phyloP scores from a whole-genome alignment of 2,113 vertebrate species.

The Ramphastos sulfuratus region DNA sequence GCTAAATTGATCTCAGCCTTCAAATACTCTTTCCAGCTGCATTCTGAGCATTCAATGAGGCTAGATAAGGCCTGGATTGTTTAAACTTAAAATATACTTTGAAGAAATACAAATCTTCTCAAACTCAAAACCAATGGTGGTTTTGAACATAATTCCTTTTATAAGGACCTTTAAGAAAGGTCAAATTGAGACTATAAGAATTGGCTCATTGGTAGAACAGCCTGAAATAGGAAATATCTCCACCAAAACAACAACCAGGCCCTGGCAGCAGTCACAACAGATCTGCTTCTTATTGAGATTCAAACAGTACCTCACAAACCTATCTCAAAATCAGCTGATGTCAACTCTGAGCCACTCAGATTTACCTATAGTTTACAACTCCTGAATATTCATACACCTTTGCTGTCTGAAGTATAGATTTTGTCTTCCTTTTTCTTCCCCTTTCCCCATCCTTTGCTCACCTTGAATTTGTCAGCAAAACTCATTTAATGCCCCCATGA shows the following conservation, averaged over 20 bases:
- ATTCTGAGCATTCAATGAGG: neutral
- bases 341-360: neutral
- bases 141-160: neutral
- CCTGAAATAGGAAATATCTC: neutral
- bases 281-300: neutral
- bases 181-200: neutral
- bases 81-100: neutral
- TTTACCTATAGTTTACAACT: neutral
- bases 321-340: rapidly evolving
- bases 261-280: neutral
- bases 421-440: neutral
- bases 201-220: neutral
- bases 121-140: neutral
- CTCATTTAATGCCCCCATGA: neutral
- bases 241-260: neutral
- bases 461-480: neutral
- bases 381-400: neutral
- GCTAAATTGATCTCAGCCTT: neutral
- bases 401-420: neutral
- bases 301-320: neutral
- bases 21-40: neutral
- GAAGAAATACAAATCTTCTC: neutral
- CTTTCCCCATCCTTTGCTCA: neutral
- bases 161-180: neutral
- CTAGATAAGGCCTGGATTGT: neutral